Evolutionary conservation across 2,113 vertebrate species (phyloP), one percentile per base, ranked within the genome.

Genomic region (Boleophthalmus pectinirostris): DNA sequence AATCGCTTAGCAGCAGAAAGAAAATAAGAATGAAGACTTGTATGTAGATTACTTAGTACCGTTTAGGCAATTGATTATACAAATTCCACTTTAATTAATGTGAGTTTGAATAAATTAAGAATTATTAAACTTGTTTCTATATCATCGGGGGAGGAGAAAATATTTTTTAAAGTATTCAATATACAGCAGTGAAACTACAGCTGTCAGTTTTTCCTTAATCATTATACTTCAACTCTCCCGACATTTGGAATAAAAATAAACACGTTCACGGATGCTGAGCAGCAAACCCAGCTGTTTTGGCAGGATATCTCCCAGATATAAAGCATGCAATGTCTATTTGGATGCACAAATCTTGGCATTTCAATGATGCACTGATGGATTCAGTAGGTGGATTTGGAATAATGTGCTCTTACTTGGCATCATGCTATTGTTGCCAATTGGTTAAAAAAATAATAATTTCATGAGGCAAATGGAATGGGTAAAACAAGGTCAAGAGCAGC

Each of bases 61-160:
- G 75, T 82, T 92, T 84, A 91, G 92, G 91, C 88, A 85, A 88
- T 79, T 89, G 82, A 91, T 93, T 92, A 91, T 84, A 87, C 79
- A 85, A 78, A 88, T 88, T 83, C 67, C 66, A 80, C 89, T 90
- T 61, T 88, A 93, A 93, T 91, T 90, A 91, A 89, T 77, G 74
- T 86, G 82, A 74, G 74, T 82, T 88, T 89, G 90, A 92, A 92
- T 92, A 91, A 74, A 92, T 91, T 90, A 91, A 83, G 70, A 72
- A 75, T 87, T 91, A 89, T 87, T 89, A 87, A 92, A 90, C 87
- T 74, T 65, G 45, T 86, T 84, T 23, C 67, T 21, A 75, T 84
- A 83, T 83, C 76, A 81, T 85, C 89, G 66, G 73, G 88, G 89
- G 86, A 89, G 54, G 73, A 54, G 65, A 85, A 35, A 64, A 60